phyloP scores from a whole-genome alignment of 2,888 invertebrate species.

The Lepidocyrtoides sp. region DNA sequence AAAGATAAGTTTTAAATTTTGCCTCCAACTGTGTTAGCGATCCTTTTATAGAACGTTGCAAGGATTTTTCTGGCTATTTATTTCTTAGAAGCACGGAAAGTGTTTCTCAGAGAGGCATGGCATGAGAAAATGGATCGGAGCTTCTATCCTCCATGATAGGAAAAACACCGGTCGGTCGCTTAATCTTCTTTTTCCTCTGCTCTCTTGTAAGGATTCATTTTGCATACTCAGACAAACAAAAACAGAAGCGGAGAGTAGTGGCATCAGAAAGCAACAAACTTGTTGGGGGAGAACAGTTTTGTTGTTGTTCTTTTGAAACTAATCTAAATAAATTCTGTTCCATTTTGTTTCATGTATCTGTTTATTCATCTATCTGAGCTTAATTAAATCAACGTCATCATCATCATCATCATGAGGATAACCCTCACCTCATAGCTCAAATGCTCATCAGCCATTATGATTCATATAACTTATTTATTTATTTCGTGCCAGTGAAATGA shows the following conservation, averaged over 20 bases:
- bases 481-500: constrained; percentile 8
- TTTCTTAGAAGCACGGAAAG: neutral
- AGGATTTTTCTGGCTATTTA: neutral
- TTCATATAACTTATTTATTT: constrained; percentile 64
- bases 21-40: neutral
- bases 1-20: neutral
- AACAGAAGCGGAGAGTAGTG: neutral
- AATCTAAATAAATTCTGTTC: constrained; percentile 64
- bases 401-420: constrained; percentile 32
- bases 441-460: constrained; percentile 49
- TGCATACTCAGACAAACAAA: constrained; percentile 3
- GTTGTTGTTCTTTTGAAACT: constrained; percentile 64
- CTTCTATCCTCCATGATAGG: constrained; percentile 9
- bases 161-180: constrained; percentile 45
- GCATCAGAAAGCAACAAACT: neutral
- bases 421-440: constrained; percentile 52
- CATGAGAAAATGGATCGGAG: neutral
- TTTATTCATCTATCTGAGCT: constrained; percentile 65
- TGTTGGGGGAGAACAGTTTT: constrained; percentile 35
- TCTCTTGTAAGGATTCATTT: constrained; percentile 30
- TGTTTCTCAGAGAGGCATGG: neutral
- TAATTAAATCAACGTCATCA: constrained; percentile 74
- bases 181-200: constrained; percentile 27
- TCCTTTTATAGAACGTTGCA: neutral
- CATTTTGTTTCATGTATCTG: constrained; percentile 47